These are phyloP conservation scores for Atlantisia rogersi DNA, from an alignment of 2,113 vertebrate species.

Conservation along the genomic window DNA sequence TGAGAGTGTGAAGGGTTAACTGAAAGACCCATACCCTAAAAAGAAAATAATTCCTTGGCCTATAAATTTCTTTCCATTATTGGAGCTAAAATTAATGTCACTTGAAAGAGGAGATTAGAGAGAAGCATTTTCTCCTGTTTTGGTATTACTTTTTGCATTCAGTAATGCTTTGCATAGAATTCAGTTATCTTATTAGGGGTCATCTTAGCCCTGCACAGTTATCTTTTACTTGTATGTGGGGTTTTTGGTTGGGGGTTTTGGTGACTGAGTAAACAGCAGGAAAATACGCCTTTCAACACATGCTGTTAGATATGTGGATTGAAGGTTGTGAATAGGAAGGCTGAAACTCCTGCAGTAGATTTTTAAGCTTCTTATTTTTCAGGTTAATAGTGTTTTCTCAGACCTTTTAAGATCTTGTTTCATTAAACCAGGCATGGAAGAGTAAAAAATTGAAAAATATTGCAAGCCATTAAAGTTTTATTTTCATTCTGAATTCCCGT, in stretches of 20 bases:
- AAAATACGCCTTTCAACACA: slow-evolving; percentile 5
- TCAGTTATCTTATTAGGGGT: slow-evolving; percentile 1
- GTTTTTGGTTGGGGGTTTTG: neutral
- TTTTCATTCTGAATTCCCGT: neutral
- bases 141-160: slow-evolving; percentile 21
- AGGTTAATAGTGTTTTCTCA: slow-evolving; percentile 30
- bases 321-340: slow-evolving; percentile 1
- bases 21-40: neutral
- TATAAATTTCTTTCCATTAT: neutral
- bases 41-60: neutral
- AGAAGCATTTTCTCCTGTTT: neutral
- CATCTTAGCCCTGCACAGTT: neutral
- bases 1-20: neutral
- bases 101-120: slow-evolving; percentile 45
- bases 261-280: neutral
- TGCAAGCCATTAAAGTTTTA: neutral
- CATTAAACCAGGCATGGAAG: slow-evolving; percentile 1
- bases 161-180: neutral
- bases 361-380: slow-evolving; percentile 55
- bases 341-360: slow-evolving; percentile 22
- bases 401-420: slow-evolving; percentile 37
- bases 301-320: neutral
- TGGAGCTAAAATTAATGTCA: slow-evolving; percentile 33
- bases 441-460: neutral
- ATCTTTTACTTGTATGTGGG: neutral